A percentile compares a stretch with the other conserved stretches of the same genome.
Conservation (phyloP, 23 tunicate species). For the Halocynthia aurantium region DNA sequence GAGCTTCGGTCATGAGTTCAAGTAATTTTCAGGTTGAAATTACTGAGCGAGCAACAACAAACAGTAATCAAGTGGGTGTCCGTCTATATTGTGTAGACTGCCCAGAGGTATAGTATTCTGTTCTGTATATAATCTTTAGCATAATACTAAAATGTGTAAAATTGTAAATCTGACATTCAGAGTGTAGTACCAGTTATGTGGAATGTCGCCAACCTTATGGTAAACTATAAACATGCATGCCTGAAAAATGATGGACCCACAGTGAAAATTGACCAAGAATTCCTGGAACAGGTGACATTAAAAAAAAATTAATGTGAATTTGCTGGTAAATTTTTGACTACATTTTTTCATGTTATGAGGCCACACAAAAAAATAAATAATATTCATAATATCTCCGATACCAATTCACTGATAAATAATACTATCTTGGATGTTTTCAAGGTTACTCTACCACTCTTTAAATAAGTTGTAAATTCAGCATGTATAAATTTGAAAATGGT, state of each 20-base stretch:
- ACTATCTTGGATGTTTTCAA: no score
- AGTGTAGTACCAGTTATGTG: background rate
- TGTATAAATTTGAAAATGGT: no score
- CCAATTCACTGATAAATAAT: no score
- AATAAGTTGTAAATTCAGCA: no score
- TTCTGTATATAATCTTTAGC: background rate
- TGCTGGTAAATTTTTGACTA: no score
- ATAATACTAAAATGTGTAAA: background rate
- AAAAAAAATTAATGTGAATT: no score
- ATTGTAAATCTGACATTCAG: background rate
- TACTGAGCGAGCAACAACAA: background rate
- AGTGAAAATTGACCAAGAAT: background rate
- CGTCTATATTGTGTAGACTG: background rate
- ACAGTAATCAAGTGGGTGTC: background rate
- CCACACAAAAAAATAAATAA: no score
- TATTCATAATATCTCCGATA: no score
- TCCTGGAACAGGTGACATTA: background rate
- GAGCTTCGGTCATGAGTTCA: no score
- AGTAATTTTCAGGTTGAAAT: background rate
- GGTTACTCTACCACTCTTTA: no score
- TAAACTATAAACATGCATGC: background rate
- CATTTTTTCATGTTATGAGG: no score
- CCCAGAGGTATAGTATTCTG: background rate
- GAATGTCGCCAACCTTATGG: background rate
- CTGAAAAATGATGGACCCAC: background rate